These are phyloP conservation scores for Lasioglossum albipes DNA, from an alignment of 1,140 invertebrate genomes.

Conservation along the genomic window DNA sequence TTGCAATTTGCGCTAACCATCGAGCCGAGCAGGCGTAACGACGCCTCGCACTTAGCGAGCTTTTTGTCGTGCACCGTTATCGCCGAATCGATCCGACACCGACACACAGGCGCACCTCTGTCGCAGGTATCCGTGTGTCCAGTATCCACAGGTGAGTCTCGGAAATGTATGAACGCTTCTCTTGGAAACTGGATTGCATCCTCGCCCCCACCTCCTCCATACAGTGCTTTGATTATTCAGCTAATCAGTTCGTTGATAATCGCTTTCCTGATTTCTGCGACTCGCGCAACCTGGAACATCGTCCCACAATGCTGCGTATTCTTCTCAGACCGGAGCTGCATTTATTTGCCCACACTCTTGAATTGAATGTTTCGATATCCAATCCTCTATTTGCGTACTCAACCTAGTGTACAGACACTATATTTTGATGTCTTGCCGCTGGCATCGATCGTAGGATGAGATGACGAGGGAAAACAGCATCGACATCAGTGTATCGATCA, in stretches of 20 bases:
- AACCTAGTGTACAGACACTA: too few species aligned
- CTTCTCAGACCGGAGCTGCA: too few species aligned
- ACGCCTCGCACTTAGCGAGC: slow-evolving; percentile 36
- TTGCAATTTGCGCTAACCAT: slow-evolving; percentile 60
- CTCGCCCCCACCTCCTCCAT: not conserved
- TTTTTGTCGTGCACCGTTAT: slow-evolving; percentile 54
- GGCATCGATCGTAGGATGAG: too few species aligned
- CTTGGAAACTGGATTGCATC: not conserved
- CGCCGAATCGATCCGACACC: slow-evolving; percentile 48
- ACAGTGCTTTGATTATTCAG: not conserved
- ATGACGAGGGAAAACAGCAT: too few species aligned
- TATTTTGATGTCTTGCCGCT: too few species aligned
- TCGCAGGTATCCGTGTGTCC: not conserved
- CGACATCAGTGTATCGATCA: too few species aligned
- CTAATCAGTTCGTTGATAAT: not conserved
- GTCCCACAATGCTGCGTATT: too few species aligned
- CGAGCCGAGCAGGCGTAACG: slow-evolving; percentile 38
- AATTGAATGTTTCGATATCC: too few species aligned
- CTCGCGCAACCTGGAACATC: too few species aligned
- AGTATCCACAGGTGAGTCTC: slow-evolving; percentile 43
- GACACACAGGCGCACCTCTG: slow-evolving; percentile 1
- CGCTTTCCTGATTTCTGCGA: too few species aligned
- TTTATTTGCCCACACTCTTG: too few species aligned
- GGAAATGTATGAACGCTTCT: not conserved
- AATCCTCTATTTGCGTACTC: too few species aligned